phyloP scores from a whole-genome alignment of 1,140 invertebrate genomes.

The Drosophila tsacasi region DNA sequence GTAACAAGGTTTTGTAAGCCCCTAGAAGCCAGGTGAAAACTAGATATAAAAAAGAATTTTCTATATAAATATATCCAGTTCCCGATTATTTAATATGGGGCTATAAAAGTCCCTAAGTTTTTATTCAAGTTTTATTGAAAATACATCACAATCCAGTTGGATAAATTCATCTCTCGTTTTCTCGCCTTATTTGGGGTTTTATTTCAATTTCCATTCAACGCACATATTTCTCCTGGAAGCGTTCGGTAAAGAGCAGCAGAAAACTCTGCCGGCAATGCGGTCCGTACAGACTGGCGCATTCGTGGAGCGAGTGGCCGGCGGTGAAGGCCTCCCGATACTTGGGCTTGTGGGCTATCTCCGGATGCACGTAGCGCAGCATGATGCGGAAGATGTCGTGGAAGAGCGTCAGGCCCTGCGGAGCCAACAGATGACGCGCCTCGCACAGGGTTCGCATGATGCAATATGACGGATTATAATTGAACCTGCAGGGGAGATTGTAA shows the following conservation, averaged over 20 bases:
- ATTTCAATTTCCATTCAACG: conserved; percentile 29
- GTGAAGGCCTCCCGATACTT: conserved; percentile 65
- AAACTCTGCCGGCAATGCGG: conserved; percentile 78
- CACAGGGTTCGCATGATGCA: conserved; percentile 90
- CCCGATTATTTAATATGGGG: not conserved
- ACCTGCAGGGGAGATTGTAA: conserved; percentile 80
- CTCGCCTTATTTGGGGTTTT: conserved; percentile 29
- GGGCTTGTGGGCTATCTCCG: conserved; percentile 73
- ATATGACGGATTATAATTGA: conserved; percentile 87
- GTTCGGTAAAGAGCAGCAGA: conserved; percentile 59
- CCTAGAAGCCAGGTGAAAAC: not conserved
- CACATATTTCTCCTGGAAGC: conserved; percentile 46
- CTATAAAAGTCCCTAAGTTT: not conserved
- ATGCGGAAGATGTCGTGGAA: conserved; percentile 89
- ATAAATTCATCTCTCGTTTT: conserved; percentile 31
- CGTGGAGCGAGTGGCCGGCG: conserved; percentile 60
- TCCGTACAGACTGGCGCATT: conserved; percentile 73
- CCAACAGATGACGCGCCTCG: conserved; percentile 87
- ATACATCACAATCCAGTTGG: conserved; percentile 4
- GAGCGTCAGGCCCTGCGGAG: conserved; percentile 87
- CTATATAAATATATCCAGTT: not conserved
- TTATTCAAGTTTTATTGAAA: conserved; percentile 26
- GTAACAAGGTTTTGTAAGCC: conserved; percentile 4
- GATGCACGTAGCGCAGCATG: conserved; percentile 87
- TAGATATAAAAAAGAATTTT: not conserved